Evolutionary conservation across 2,888 invertebrate genomes (phyloP), one percentile per base, ranked within the genome.

Genomic region (Nephrotoma appendiculata): DNA sequence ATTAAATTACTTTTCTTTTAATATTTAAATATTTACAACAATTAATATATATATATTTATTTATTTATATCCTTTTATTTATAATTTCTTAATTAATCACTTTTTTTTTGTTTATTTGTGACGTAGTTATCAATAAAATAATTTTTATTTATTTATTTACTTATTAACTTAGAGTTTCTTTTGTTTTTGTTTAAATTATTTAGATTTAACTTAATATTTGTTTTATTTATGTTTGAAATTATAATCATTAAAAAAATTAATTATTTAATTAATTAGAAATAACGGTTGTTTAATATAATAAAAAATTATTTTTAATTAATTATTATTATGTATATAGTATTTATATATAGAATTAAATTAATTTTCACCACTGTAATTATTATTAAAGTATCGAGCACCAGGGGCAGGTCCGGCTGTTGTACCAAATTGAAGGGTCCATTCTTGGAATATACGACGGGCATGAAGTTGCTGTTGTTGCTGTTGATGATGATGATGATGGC

Each of bases 391-490:
- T 87, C 91, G 90, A 87, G 91, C 92, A 88, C 88, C 87, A n/a
- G 88, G 87, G 83, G 87, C 86, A 83, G 89, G 88, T 86, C 91
- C 91, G 71, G 71, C 71, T 5, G 92, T 91, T 86, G 91, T 91
- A 83, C 92, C 91, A 87, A 92, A 92, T 88, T 92, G 92, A 89
- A 92, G 89, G 88, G 92, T 92, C 90, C 92, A 89, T 89, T 92
- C 92, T 89, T 92, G 92, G 87, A 92, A 90, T 86, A 92, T 90
- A 43, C 92, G 90, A 88, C 92, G 90, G 71, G 89, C 89, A 87
- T 92, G 92, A 88, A 92, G 88, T 89, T 92, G 92, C 88, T 92
- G 92, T 88, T 92, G 92, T 88, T 92, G 92, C 89, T 91, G 92
- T 89, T 91, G 92, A 87, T 91, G 92, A 89, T 91, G 91, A 11